phyloP scores from a whole-genome alignment of 2,888 invertebrate species.

The Coelopa pilipes region DNA sequence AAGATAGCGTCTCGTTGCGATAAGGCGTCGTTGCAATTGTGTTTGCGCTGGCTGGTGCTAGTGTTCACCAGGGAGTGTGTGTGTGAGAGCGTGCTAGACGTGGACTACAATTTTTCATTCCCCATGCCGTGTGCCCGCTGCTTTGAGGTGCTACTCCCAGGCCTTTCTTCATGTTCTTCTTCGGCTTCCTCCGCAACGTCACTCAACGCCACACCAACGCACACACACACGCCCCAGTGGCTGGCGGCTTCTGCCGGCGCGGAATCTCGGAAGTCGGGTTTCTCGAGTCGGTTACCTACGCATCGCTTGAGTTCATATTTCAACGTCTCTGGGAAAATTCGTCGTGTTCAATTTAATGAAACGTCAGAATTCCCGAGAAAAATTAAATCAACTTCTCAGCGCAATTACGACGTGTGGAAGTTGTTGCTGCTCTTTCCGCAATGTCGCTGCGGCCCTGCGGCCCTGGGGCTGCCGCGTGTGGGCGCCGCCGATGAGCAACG shows the following conservation, averaged over 20 bases:
- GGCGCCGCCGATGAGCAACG: too few species aligned
- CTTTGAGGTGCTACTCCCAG: too few species aligned
- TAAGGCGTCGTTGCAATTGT: conserved; percentile 34
- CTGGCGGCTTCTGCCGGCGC: neutral
- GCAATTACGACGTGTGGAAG: neutral
- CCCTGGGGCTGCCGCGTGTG: too few species aligned
- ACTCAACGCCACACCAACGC: too few species aligned
- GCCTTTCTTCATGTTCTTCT: too few species aligned
- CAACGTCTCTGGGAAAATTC: conserved; percentile 22
- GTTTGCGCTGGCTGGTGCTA: neutral
- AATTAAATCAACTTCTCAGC: conserved; percentile 24
- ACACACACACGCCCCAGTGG: neutral
- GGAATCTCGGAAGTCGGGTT: conserved; percentile 18
- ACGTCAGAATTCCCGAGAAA: conserved; percentile 20
- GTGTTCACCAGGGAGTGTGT: neutral
- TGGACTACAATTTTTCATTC: conserved; percentile 15
- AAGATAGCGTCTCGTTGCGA: conserved; percentile 26
- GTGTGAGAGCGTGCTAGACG: neutral
- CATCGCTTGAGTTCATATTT: conserved; percentile 32
- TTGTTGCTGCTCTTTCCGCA: too few species aligned
- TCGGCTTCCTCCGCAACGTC: too few species aligned
- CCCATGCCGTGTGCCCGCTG: neutral
- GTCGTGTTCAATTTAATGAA: conserved; percentile 29
- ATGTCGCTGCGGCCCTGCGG: too few species aligned
- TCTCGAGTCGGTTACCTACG: conserved; percentile 18